Evolutionary conservation across 2,888 invertebrate species (phyloP).

Genomic region (Camponotus fellah): DNA sequence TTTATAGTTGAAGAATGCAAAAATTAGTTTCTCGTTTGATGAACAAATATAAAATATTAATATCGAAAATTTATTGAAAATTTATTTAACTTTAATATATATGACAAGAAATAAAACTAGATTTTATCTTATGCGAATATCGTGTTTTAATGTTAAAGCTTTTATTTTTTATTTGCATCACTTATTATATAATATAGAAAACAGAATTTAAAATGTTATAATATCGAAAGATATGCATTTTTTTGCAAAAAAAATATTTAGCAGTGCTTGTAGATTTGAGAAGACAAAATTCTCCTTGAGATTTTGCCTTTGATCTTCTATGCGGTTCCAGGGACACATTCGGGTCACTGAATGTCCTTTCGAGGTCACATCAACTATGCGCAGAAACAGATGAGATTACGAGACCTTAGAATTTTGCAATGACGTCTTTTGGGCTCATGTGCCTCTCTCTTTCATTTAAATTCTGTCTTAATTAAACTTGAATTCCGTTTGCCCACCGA

Average conservation of each 20-base stretch:
- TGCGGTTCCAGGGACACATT: neutral
- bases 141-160: neutral
- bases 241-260: neutral
- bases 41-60: constrained; percentile 12
- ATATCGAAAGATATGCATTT: neutral
- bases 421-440: constrained; percentile 28
- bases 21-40: neutral
- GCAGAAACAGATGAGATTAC: neutral
- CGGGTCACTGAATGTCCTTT: constrained; percentile 18
- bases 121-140: too few species aligned
- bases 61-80: neutral
- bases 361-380: constrained; percentile 8
- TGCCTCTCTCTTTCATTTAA: constrained; percentile 49
- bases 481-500: constrained; percentile 36
- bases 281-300: constrained; percentile 7
- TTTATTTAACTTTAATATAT: neutral
- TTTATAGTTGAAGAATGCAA: constrained; percentile 13
- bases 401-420: neutral
- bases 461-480: constrained; percentile 65
- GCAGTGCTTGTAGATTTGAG: constrained; percentile 4
- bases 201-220: neutral
- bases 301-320: constrained; percentile 29
- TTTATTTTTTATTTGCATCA: neutral
- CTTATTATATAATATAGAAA: neutral
- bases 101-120: neutral